Conservation (phyloP, 2,113 vertebrate species). For the Mellivora capensis region DNA sequence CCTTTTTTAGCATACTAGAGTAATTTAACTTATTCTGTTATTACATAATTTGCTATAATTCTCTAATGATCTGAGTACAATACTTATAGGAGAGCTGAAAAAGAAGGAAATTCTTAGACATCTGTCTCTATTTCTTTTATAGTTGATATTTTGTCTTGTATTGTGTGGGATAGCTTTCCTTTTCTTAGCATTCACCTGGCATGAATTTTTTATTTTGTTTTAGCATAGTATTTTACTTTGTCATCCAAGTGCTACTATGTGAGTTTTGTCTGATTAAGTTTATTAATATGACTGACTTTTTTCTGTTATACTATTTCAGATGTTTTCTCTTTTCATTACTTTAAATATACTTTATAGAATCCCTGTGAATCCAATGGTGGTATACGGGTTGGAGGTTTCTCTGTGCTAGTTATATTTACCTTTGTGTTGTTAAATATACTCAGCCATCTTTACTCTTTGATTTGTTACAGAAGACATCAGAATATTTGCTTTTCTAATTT, state of each 20-base stretch:
- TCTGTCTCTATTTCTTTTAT: not conserved
- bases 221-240: slow-evolving; percentile 20
- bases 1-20: not conserved
- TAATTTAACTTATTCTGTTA: not conserved
- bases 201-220: not conserved
- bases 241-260: not conserved
- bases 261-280: not conserved
- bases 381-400: not conserved
- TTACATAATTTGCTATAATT: not conserved
- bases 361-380: not conserved
- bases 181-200: not conserved
- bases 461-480: not conserved
- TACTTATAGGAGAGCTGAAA: not conserved
- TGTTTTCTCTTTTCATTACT: not conserved
- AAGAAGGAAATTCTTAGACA: not conserved
- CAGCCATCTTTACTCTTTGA: not conserved
- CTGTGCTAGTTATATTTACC: not conserved
- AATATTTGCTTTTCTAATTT: not conserved
- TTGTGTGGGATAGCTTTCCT: not conserved
- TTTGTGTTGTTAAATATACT: not conserved
- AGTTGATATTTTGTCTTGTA: not conserved
- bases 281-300: not conserved
- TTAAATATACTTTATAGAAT: not conserved
- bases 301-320: not conserved
- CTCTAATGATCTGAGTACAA: not conserved